phyloP scores from a whole-genome alignment of 35 echinoderm and acorn worm species.

The Strongylocentrotus purpuratus region DNA sequence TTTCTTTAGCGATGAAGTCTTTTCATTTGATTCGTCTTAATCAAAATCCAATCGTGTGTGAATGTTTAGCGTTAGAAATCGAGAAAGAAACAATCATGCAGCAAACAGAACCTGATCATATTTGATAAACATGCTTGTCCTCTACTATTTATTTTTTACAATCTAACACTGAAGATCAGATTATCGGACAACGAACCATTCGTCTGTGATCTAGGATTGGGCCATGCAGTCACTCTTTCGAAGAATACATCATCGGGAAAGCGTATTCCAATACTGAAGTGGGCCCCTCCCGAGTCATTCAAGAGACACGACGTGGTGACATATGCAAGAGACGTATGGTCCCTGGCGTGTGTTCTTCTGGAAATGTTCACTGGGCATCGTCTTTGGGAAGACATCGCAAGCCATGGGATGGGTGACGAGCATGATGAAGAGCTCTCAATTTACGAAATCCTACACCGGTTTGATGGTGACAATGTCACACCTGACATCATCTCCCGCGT shows the following conservation, averaged over 20 bases:
- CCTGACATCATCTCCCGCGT: neutral
- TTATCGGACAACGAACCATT: neutral
- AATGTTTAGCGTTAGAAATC: too few relatives aligned
- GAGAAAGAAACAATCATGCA: too few relatives aligned
- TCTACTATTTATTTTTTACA: too few relatives aligned
- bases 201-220: neutral
- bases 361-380: neutral
- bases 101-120: too few relatives aligned
- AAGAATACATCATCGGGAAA: neutral
- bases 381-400: neutral
- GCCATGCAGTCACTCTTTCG: neutral
- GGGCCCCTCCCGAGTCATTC: neutral
- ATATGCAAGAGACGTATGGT: neutral
- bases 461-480: neutral
- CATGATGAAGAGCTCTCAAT: neutral
- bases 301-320: neutral
- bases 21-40: too few relatives aligned
- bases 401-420: neutral
- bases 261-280: neutral
- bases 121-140: too few relatives aligned
- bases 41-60: too few relatives aligned
- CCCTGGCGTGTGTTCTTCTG: neutral
- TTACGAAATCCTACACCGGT: neutral
- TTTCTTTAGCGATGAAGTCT: too few relatives aligned
- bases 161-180: neutral